These are phyloP conservation scores for Otolemur garnettii DNA, from an alignment of 2,113 vertebrate species.

Conservation along the genomic window DNA sequence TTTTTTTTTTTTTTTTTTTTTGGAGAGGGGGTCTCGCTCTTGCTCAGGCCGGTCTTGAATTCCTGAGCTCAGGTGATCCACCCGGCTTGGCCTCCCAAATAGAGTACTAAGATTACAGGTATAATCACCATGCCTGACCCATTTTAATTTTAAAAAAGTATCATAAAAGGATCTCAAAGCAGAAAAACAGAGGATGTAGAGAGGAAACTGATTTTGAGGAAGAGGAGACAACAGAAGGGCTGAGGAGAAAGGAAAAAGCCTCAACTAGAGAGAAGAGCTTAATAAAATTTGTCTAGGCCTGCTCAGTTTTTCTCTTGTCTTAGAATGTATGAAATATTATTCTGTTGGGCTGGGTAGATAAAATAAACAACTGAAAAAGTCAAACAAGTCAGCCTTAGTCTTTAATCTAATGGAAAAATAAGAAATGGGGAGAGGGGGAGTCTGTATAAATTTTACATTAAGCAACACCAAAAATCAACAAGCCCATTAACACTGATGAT, in stretches of 20 bases:
- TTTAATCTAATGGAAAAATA: neutral
- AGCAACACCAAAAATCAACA: neutral
- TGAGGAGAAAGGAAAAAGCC: neutral
- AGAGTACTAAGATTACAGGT: no score
- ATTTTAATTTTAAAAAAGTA: neutral
- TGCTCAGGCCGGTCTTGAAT: no score
- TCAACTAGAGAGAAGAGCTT: neutral
- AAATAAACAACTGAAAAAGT: neutral
- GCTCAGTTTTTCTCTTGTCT: neutral
- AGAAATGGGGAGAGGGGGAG: neutral
- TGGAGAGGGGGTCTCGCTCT: no score
- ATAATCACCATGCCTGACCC: no score
- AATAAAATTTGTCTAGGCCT: neutral
- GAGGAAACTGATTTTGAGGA: neutral
- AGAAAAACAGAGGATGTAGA: neutral
- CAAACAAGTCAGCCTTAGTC: neutral
- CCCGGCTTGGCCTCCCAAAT: no score
- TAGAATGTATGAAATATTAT: neutral
- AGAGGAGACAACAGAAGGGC: neutral
- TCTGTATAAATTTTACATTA: neutral
- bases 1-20: no score
- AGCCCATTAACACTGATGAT: neutral
- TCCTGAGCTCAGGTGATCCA: no score
- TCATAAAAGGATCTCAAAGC: neutral
- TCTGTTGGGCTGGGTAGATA: neutral